Base-by-base conservation (phyloP, 2,888 invertebrate species). In the Nebria salina region DNA sequence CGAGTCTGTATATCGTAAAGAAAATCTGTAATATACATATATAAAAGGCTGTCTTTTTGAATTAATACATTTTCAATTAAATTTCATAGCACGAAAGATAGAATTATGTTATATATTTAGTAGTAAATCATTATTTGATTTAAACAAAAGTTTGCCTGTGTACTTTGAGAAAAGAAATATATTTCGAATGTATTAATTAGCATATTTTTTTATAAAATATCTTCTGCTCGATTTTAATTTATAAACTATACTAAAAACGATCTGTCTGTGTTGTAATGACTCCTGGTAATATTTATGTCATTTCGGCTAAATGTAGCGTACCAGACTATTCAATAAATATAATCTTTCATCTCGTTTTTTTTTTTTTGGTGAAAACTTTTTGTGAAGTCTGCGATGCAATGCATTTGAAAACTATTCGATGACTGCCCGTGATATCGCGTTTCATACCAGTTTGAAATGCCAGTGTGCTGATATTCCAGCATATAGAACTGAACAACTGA, bases 401-500 rank as follows among this genome's bases (percentile, higher is more conserved):
- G 26, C 66, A 75, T 78, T 73, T 72, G 78, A 73, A 42, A 78
- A 73, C 73, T 73, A 78, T 79, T 79, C 75, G 79, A 68, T 66
- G 11, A 66, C 42, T 11, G 64, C 26, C 15, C 42, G 20, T 66
- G 79, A 75, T 79, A 79, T 79, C 66, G 74, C 68, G 42, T 42
- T 34, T 42, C 64, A 15, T 68, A 79, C 70, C 79, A 75, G 26
- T 34, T 65, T 25, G 68, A 79, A 65, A 68, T 79, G 43, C 68
- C 79, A 75, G 74, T 75, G 75, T 75, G 79, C 75, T 42, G 75
- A 79, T 74, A 26, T 73, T 74, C 65, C 66, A 74, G 66, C 72
- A 72, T 77, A 41, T 34, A 72, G 73, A 72, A 70, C 78, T 78
- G 73, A 77, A 73, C n/a, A 11, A 66, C 25, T 41, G 75, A 41